Conservation (phyloP, 2,113 vertebrate genomes). For the Indri indri region DNA sequence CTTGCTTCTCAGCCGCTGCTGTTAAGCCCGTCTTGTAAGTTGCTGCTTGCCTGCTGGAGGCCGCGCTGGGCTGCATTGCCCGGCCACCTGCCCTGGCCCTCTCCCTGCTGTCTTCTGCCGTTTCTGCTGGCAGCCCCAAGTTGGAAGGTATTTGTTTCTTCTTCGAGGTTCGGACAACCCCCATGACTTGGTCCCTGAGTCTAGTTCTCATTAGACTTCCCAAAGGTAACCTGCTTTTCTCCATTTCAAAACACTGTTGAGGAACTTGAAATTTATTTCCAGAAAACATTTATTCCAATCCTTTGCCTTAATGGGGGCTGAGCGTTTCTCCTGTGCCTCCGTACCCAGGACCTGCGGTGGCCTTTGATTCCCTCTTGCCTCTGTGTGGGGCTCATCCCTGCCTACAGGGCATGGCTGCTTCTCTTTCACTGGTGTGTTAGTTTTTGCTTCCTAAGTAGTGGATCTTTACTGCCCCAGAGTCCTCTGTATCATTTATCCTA, state of each 20-base stretch:
- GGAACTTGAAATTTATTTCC: constrained; percentile 21
- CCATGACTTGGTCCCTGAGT: not conserved
- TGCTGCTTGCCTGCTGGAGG: not conserved
- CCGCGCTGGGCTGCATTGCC: not conserved
- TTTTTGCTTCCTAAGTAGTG: not conserved
- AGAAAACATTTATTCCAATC: not conserved
- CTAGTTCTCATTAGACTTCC: not conserved
- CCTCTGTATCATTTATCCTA: not conserved
- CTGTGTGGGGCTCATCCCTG: not conserved
- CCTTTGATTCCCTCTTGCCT: not conserved
- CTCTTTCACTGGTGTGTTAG: not conserved
- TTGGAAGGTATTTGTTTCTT: not conserved
- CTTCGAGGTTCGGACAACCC: not conserved
- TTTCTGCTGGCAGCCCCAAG: not conserved
- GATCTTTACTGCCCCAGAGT: not conserved
- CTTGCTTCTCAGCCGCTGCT: not conserved
- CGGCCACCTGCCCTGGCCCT: not conserved
- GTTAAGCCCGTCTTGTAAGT: not conserved
- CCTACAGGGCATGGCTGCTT: not conserved
- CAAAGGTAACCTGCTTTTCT: not conserved
- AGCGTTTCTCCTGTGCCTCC: not conserved
- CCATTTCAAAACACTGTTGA: not conserved
- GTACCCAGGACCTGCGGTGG: not conserved
- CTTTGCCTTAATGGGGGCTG: not conserved
- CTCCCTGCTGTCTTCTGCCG: not conserved